Base-by-base conservation (phyloP, 2,888 invertebrate genomes). In the Pammene aurita region DNA sequence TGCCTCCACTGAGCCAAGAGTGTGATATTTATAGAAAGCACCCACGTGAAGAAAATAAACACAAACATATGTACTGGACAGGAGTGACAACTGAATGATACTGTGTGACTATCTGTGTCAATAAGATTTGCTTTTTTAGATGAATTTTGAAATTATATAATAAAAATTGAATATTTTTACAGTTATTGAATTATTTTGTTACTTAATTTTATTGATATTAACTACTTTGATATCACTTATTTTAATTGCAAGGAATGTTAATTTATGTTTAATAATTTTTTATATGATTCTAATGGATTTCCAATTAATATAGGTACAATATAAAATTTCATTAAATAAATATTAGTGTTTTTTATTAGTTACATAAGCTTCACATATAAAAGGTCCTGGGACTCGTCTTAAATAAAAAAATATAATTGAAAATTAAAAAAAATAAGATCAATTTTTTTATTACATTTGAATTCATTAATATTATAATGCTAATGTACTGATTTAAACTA, bases 11-110 rank as follows among this genome's bases (percentile, higher is more conserved):
- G 68, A 67, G 68, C 70, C 65, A 64, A 67, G 76, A 77, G 82
- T 83, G 72, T 61, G 85, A 79, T 91, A 91, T 90, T 88, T 86
- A 82, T 91, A 91, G 90, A 86, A 77, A 77, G 69, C 87, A 84
- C 87, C 85, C 87, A 89, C 86, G 78, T 88, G 86, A 88, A 83
- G 82, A 73, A 78, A 79, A 78, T 78, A 81, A 80, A 81, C 76
- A 81, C 72, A 77, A 79, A 78, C 77, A 82, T 78, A 79, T 74
- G 78, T 76, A 69, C 14, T 64, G 65, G 55, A 48, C 34, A 7
- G 57, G 13, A 38, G 44, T 64, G 64, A 65, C 60, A 54, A 42
- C 64, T 57, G 56, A 48, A 56, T 62, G 52, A 58, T 55, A 54
- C 42, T 44, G 52, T 18, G 38, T 18, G 18, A 52, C 7, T 26